phyloP scores from a whole-genome alignment of 2,113 vertebrate genomes.

The Etia nguti region DNA sequence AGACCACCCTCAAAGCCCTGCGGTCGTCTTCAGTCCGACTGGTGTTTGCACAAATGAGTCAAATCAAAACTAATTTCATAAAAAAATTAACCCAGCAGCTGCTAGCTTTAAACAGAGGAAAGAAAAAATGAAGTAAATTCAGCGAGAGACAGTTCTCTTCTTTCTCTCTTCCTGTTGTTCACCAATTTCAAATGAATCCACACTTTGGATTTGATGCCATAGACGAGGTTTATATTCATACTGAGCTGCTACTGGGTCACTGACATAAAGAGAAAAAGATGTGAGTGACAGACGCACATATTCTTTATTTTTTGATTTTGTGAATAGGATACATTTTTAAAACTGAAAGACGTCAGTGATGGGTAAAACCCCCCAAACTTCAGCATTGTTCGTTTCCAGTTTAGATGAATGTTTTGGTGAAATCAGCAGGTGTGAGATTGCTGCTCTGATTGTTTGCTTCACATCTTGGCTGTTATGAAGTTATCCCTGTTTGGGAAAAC shows the following conservation, averaged over 20 bases:
- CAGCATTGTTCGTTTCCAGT: fast-evolving
- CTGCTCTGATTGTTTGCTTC: background rate
- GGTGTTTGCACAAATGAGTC: background rate
- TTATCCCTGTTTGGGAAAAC: background rate
- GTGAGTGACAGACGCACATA: background rate
- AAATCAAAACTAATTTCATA: background rate
- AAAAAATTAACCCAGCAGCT: background rate
- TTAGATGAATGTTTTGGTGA: background rate
- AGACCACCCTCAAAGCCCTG: background rate
- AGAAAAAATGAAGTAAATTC: fast-evolving
- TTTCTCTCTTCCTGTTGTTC: background rate
- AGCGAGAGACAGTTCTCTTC: fast-evolving
- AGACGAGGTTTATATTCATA: fast-evolving
- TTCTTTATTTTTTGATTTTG: no score
- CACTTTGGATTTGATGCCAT: background rate
- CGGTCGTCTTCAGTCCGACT: background rate
- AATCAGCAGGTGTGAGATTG: background rate
- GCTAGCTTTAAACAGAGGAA: background rate
- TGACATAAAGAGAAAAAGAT: background rate
- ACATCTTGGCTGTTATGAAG: fast-evolving
- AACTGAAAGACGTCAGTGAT: background rate
- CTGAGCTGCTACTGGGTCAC: background rate
- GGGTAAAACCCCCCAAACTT: background rate
- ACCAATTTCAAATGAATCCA: background rate
- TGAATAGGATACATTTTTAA: fast-evolving